Conservation (phyloP, 2,797 vertebrate species). For the Danio aesculapii region DNA sequence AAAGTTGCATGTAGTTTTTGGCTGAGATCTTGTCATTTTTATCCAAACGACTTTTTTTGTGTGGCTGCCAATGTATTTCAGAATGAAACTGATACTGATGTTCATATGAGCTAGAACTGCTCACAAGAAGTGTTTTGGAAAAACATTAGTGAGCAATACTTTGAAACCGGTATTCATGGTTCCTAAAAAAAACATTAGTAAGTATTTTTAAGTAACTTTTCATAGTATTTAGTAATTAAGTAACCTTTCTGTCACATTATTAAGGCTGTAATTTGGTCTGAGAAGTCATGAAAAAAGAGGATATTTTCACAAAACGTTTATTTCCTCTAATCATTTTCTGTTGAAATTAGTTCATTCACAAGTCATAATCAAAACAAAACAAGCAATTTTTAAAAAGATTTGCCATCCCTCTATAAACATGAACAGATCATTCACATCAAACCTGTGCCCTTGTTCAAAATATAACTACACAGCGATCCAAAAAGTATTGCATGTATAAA, state of each 20-base stretch:
- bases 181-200: not conserved
- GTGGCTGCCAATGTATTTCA: not conserved
- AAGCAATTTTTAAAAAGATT: not conserved
- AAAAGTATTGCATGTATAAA: not conserved
- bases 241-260: conserved; percentile 25
- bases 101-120: not conserved
- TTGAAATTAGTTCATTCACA: not conserved
- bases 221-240: not conserved
- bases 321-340: not conserved
- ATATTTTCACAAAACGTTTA: not conserved
- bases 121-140: conserved; percentile 6
- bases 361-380: not conserved
- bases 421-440: not conserved
- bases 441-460: not conserved
- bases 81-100: not conserved
- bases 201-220: not conserved
- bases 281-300: not conserved
- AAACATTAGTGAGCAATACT: conserved; percentile 3
- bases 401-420: not conserved
- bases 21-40: no score
- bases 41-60: not conserved
- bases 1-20: no score
- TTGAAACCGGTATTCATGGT: not conserved
- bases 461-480: not conserved
- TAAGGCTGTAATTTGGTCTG: conserved; percentile 19